These are phyloP conservation scores for Sinonovacula constricta DNA, from an alignment of 1,140 invertebrate species.

Conservation along the genomic window DNA sequence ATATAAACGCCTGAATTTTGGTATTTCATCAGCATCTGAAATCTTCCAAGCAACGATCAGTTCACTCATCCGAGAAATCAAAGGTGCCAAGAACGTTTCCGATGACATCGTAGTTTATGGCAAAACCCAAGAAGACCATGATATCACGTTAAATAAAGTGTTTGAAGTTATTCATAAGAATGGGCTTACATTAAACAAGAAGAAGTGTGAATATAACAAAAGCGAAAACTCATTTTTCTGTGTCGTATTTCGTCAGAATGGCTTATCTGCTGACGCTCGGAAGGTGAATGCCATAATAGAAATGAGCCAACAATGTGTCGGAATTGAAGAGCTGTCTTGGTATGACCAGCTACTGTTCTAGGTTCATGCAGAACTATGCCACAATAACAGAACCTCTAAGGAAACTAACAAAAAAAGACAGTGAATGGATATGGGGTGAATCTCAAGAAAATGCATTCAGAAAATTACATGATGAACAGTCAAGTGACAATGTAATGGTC, in stretches of 20 bases:
- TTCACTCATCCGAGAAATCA: too few species aligned
- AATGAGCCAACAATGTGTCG: background rate
- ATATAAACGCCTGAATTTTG: too few species aligned
- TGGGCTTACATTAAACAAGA: conserved; percentile 48
- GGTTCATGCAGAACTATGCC: conserved; percentile 39
- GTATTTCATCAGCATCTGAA: too few species aligned
- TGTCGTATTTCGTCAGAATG: conserved; percentile 45
- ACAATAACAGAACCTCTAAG: conserved; percentile 33
- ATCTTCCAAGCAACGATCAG: too few species aligned
- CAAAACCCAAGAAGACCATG: too few species aligned
- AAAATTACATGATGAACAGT: conserved; percentile 48
- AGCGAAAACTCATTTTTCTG: conserved; percentile 53
- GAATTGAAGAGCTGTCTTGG: conserved; percentile 33
- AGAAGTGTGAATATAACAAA: conserved; percentile 28
- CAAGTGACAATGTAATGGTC: conserved; percentile 30
- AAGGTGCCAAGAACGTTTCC: too few species aligned
- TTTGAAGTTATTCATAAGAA: too few species aligned
- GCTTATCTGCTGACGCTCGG: conserved; percentile 8
- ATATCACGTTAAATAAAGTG: too few species aligned
- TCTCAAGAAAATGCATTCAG: conserved; percentile 54
- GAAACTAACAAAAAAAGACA: conserved; percentile 32
- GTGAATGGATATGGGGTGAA: conserved; percentile 43
- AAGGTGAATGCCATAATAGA: conserved; percentile 46
- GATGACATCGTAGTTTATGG: too few species aligned
- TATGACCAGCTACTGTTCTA: conserved; percentile 21